Conservation (phyloP, 1,140 invertebrate species). For the Cephus cinctus region DNA sequence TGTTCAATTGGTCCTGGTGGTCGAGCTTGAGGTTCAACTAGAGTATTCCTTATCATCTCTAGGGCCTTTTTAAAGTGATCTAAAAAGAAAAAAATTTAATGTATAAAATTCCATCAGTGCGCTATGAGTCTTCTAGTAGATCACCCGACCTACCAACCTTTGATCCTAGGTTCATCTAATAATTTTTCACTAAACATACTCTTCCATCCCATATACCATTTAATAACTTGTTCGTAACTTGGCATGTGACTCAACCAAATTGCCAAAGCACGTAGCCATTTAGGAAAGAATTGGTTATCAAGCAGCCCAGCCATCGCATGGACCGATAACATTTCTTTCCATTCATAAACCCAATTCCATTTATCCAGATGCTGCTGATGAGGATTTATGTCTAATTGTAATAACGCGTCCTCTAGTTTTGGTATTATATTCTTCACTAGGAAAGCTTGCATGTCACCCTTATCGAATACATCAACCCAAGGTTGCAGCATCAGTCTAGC, state of each 20-base stretch:
- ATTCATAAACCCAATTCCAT: slow-evolving; percentile 87
- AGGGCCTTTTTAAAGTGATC: slow-evolving; percentile 85
- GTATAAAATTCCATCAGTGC: too few relatives aligned
- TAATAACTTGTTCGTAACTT: slow-evolving; percentile 80
- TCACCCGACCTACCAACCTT: slow-evolving; percentile 64
- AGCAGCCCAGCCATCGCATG: slow-evolving; percentile 71
- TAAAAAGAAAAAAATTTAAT: slow-evolving; percentile 41
- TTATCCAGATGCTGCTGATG: slow-evolving; percentile 76
- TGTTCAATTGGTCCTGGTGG: slow-evolving; percentile 60
- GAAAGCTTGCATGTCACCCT: slow-evolving; percentile 81
- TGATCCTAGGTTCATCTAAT: slow-evolving; percentile 67
- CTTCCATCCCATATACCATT: slow-evolving; percentile 91
- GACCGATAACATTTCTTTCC: slow-evolving; percentile 76
- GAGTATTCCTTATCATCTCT: slow-evolving; percentile 87
- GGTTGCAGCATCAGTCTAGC: slow-evolving; percentile 90
- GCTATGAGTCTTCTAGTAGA: too few relatives aligned
- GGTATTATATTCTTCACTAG: slow-evolving; percentile 88
- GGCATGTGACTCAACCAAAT: slow-evolving; percentile 80
- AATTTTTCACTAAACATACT: slow-evolving; percentile 70
- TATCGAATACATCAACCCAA: slow-evolving; percentile 85
- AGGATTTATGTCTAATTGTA: slow-evolving; percentile 82
- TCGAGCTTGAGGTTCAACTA: slow-evolving; percentile 57
- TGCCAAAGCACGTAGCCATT: slow-evolving; percentile 79
- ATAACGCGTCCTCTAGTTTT: slow-evolving; percentile 76
- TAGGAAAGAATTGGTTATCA: slow-evolving; percentile 84